Evolutionary conservation across 1,140 invertebrate species (phyloP).

Genomic region (Lordiphosa mommai): DNA sequence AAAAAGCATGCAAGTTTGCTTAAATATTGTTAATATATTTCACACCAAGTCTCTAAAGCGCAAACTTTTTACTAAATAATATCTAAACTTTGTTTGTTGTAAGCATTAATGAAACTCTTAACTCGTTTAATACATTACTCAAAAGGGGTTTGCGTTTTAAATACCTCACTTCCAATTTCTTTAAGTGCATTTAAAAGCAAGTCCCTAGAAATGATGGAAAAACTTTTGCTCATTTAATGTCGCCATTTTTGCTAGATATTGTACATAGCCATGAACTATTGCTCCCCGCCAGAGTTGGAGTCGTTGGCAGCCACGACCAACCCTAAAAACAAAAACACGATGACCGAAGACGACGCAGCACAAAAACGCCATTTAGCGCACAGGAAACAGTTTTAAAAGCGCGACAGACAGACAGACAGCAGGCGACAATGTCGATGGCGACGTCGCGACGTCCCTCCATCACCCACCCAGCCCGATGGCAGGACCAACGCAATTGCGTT

Average conservation of each 20-base stretch:
- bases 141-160: background rate
- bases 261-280: conserved; percentile 48
- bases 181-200: background rate
- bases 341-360: conserved; percentile 19
- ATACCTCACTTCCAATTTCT: background rate
- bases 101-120: too few relatives aligned
- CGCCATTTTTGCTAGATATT: conserved; percentile 51
- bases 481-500: conserved; percentile 64
- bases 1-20: too few relatives aligned
- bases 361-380: conserved; percentile 74
- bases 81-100: too few relatives aligned
- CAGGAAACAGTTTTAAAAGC: conserved; percentile 75
- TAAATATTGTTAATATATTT: too few relatives aligned
- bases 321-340: conserved; percentile 24
- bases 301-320: background rate
- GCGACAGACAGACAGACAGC: conserved; percentile 20
- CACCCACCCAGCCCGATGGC: too few relatives aligned
- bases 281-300: conserved; percentile 9
- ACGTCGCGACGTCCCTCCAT: conserved; percentile 26
- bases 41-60: too few relatives aligned
- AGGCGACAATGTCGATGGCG: conserved; percentile 34
- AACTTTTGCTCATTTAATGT: conserved; percentile 71
- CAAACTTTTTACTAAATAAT: too few relatives aligned
- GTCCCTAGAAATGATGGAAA: conserved; percentile 62
- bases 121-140: too few relatives aligned